Evolutionary conservation across 37 sponge, comb jelly and placozoan genomes (phyloP).

Genomic region (Aplysina aerophoba): DNA sequence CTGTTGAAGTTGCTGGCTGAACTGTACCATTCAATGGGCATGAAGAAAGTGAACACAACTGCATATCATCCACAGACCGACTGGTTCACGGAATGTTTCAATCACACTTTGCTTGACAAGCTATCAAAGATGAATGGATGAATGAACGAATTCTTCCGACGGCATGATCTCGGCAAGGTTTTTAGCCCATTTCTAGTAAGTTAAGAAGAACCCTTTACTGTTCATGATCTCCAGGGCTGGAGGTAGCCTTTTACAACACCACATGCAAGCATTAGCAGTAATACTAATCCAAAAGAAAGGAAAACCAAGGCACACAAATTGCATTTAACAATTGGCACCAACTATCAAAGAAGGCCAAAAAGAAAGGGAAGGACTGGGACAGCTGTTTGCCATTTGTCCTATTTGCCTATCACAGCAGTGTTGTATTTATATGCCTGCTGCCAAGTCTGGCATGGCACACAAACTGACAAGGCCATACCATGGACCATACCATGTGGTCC

Average conservation of each 20-base stretch:
- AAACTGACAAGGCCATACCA: constrained; percentile 22
- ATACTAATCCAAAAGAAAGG: too few relatives aligned
- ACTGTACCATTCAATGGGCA: not conserved
- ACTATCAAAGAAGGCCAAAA: constrained; percentile 6
- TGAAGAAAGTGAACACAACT: constrained; percentile 41
- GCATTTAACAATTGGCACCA: too few relatives aligned
- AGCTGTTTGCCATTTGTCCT: constrained; percentile 32
- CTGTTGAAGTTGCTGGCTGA: constrained; percentile 22
- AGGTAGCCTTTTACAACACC: too few relatives aligned
- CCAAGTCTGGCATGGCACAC: not conserved
- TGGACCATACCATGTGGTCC: constrained; percentile 35
- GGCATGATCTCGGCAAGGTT: too few relatives aligned
- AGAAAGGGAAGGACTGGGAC: constrained; percentile 50
- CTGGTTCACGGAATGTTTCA: constrained; percentile 52
- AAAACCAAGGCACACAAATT: too few relatives aligned
- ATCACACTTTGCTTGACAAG: constrained; percentile 40
- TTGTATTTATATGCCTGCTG: constrained; percentile 39
- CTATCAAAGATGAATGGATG: too few relatives aligned
- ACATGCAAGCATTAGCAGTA: too few relatives aligned
- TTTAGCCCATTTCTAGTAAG: too few relatives aligned
- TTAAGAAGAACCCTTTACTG: too few relatives aligned
- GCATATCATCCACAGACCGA: constrained; percentile 60
- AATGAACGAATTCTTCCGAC: too few relatives aligned
- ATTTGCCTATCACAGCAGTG: constrained; percentile 43
- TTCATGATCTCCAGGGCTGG: too few relatives aligned